Conservation (phyloP, 2,797 vertebrate genomes). For the Liparis tanakae region DNA sequence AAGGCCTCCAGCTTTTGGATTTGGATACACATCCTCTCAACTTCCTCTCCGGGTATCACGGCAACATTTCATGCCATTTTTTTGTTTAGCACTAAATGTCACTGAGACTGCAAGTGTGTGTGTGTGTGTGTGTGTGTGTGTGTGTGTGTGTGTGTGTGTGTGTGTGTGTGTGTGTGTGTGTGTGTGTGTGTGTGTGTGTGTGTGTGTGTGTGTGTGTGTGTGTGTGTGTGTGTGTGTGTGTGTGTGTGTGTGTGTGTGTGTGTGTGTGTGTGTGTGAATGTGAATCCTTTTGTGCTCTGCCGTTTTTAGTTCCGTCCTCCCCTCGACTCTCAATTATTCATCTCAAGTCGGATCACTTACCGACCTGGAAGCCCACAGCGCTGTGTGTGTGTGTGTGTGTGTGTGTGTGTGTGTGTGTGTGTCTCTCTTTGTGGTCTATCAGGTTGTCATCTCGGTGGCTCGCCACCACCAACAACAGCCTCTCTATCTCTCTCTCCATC, state of each 20-base stretch:
- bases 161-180: neutral
- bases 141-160: neutral
- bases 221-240: neutral
- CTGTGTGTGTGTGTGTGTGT: constrained; percentile 29
- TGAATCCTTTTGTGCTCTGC: constrained; percentile 42
- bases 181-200: neutral
- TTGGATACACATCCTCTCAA: neutral
- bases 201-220: neutral
- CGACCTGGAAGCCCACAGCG: constrained; percentile 60
- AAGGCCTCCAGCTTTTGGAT: neutral
- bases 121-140: neutral
- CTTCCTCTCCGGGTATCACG: neutral
- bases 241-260: neutral
- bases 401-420: constrained; percentile 14
- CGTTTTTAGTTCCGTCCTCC: constrained; percentile 79
- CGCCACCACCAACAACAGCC: constrained; percentile 27
- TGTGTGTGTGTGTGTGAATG: neutral
- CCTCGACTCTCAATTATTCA: constrained; percentile 90
- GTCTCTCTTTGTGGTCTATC: constrained; percentile 52
- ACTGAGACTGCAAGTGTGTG: neutral
- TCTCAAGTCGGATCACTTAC: constrained; percentile 80
- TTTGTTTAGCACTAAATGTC: neutral
- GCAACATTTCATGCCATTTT: neutral
- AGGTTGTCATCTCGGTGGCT: constrained; percentile 50
- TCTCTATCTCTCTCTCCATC: constrained; percentile 1